These are phyloP conservation scores for Amphilophus citrinellus DNA, from an alignment of 2,113 vertebrate species.

Conservation along the genomic window DNA sequence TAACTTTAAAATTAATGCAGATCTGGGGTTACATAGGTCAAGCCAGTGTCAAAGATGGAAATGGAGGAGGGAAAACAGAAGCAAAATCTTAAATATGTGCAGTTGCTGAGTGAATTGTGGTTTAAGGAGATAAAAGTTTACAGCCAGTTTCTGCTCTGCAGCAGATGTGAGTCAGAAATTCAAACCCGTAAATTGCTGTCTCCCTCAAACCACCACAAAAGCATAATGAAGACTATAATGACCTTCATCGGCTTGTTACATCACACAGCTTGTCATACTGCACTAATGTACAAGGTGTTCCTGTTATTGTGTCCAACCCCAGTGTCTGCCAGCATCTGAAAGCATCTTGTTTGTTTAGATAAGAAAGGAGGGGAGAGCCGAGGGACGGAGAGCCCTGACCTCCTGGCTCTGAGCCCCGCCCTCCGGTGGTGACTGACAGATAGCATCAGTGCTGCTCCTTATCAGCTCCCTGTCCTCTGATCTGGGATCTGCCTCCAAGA, in stretches of 20 bases:
- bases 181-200: neutral
- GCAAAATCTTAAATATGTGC: neutral
- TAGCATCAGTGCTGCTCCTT: slow-evolving; percentile 80
- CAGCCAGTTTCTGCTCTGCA: neutral
- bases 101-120: neutral
- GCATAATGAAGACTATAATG: neutral
- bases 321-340: slow-evolving; percentile 24
- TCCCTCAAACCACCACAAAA: neutral
- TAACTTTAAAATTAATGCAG: neutral
- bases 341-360: slow-evolving; percentile 73
- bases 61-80: neutral
- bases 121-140: neutral
- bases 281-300: slow-evolving; percentile 26
- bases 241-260: neutral
- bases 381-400: slow-evolving; percentile 65
- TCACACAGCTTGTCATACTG: neutral
- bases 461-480: slow-evolving; percentile 74
- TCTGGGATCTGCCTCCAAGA: slow-evolving; percentile 64
- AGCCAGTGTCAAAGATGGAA: too few relatives aligned
- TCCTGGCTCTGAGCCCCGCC: slow-evolving; percentile 64
- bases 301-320: slow-evolving; percentile 13
- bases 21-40: too few relatives aligned
- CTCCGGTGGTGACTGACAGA: slow-evolving; percentile 80
- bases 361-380: slow-evolving; percentile 60
- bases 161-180: neutral